Conservation (phyloP, 2,888 invertebrate genomes). For the Xestia rhomboidea region DNA sequence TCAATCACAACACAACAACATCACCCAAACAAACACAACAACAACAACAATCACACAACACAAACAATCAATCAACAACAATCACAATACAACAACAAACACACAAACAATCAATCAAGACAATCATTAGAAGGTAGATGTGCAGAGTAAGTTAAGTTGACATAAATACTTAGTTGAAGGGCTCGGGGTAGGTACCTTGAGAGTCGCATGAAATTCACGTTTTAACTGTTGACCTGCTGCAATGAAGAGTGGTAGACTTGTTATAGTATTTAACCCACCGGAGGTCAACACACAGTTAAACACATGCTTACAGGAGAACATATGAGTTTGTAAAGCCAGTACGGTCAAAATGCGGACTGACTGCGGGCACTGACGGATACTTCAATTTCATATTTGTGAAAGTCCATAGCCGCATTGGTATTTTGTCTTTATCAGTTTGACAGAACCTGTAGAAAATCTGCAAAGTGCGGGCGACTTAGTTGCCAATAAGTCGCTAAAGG, state of each 20-base stretch:
- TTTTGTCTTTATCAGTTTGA: background rate
- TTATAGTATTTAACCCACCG: too few relatives aligned
- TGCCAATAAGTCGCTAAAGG: slow-evolving; percentile 14
- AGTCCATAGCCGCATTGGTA: background rate
- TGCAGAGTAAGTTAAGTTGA: too few relatives aligned
- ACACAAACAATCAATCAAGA: too few relatives aligned
- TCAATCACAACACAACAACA: too few relatives aligned
- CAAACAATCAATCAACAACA: too few relatives aligned
- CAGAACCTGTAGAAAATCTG: background rate
- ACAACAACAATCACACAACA: too few relatives aligned
- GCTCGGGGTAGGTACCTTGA: background rate
- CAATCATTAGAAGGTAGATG: too few relatives aligned
- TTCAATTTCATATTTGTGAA: background rate
- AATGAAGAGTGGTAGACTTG: background rate
- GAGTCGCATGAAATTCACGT: background rate
- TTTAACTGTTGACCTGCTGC: background rate
- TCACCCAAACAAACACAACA: too few relatives aligned
- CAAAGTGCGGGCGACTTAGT: slow-evolving; percentile 5
- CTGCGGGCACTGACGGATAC: background rate
- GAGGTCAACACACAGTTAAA: background rate
- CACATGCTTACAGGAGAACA: background rate
- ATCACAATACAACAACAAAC: too few relatives aligned
- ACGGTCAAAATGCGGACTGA: background rate
- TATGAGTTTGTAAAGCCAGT: background rate
- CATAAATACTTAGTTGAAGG: too few relatives aligned